A percentile compares a stretch with the other conserved stretches of the same genome.
Conservation (phyloP, 2,888 invertebrate species). For the Chaitophorus viminalis region DNA sequence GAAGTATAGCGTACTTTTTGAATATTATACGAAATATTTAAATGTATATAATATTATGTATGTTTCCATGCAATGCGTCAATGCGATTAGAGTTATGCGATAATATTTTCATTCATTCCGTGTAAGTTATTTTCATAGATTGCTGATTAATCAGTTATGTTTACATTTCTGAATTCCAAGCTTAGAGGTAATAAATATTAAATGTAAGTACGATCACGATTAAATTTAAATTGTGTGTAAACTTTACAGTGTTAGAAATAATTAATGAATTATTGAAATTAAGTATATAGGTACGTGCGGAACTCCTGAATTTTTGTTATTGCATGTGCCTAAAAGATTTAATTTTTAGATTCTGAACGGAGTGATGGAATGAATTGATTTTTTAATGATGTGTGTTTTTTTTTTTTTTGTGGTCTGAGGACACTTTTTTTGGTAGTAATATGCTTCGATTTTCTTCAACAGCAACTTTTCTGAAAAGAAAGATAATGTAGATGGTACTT, state of each 20-base stretch:
- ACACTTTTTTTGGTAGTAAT: too few species aligned
- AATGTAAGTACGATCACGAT: neutral
- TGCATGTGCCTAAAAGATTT: too few species aligned
- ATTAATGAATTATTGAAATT: constrained; percentile 7
- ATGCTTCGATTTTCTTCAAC: too few species aligned
- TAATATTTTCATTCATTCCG: neutral
- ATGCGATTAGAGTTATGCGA: neutral
- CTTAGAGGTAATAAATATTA: neutral
- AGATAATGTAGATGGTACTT: too few species aligned
- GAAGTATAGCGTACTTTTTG: neutral
- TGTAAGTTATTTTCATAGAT: neutral
- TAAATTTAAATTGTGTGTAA: too few species aligned
- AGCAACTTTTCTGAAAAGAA: too few species aligned
- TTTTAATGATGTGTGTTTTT: too few species aligned
- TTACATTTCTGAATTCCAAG: neutral
- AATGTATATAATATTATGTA: neutral
- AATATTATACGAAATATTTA: neutral
- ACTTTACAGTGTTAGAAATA: neutral
- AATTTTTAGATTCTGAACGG: too few species aligned
- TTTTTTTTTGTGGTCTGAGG: too few species aligned
- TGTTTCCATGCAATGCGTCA: neutral
- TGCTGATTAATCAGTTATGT: constrained; percentile 14
- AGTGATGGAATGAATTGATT: too few species aligned
- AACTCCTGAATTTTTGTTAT: neutral
- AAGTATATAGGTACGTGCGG: neutral